These are phyloP conservation scores for Drosophila dunni DNA, from an alignment of 1,140 invertebrate species.

Conservation along the genomic window DNA sequence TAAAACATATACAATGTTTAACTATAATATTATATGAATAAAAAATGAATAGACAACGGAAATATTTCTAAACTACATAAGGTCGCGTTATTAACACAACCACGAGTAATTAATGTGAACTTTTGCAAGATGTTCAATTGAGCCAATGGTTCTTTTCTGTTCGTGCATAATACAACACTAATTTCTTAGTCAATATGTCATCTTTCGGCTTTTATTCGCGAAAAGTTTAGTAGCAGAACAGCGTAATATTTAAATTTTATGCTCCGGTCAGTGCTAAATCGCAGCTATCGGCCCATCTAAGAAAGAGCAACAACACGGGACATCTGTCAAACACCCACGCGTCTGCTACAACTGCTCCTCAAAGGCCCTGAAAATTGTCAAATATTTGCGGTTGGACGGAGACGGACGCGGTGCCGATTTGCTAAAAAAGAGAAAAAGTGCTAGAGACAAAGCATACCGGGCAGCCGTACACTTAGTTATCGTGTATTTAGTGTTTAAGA, in stretches of 20 bases:
- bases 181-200: slow-evolving; percentile 71
- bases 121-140: slow-evolving; percentile 7
- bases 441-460: slow-evolving; percentile 23
- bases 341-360: slow-evolving; percentile 22
- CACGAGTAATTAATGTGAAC: not conserved
- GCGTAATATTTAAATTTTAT: slow-evolving; percentile 45
- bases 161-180: slow-evolving; percentile 38
- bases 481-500: slow-evolving; percentile 59
- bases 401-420: slow-evolving; percentile 48
- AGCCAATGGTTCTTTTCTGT: slow-evolving; percentile 23
- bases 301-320: slow-evolving; percentile 24
- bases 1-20: not conserved
- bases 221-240: slow-evolving; percentile 64
- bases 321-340: slow-evolving; percentile 12
- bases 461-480: slow-evolving; percentile 18
- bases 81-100: too few relatives aligned
- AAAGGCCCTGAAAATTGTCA: slow-evolving; percentile 40
- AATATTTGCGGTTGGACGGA: slow-evolving; percentile 40
- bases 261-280: slow-evolving; percentile 40
- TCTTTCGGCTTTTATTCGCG: slow-evolving; percentile 80
- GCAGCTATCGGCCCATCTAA: slow-evolving; percentile 26
- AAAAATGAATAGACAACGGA: not conserved
- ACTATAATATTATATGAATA: not conserved
- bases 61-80: not conserved
- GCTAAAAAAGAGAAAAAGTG: slow-evolving; percentile 43